Evolutionary conservation across 1,140 invertebrate genomes (phyloP).

Genomic region (Chironomus tepperi): DNA sequence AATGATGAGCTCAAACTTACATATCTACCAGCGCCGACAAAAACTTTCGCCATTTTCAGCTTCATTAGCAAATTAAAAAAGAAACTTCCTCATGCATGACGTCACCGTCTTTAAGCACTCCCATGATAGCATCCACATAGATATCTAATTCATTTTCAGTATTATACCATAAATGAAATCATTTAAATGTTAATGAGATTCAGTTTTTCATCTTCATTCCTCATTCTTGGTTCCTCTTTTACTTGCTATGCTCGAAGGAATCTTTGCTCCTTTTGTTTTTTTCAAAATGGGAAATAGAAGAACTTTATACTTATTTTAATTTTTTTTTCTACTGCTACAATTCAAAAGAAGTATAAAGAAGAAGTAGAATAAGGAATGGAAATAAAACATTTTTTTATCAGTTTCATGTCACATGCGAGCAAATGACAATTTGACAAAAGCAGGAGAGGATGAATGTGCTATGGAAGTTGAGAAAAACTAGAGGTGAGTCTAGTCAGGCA

Average conservation of each 20-base stretch:
- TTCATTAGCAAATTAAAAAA: slow-evolving; percentile 17
- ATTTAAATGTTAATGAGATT: slow-evolving; percentile 24
- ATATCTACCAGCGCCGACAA: too few species aligned
- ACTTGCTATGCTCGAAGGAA: not conserved
- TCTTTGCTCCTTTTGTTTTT: too few species aligned
- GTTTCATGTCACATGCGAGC: not conserved
- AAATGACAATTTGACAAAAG: not conserved
- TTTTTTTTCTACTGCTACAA: too few species aligned
- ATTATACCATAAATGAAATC: not conserved
- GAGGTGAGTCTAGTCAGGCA: not conserved
- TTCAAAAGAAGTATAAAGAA: not conserved
- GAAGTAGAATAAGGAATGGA: not conserved
- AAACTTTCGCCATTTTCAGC: slow-evolving; percentile 1
- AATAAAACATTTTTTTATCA: slow-evolving; percentile 8
- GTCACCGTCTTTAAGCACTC: not conserved
- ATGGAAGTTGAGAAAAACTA: not conserved
- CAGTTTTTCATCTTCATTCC: not conserved
- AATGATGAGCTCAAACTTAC: too few species aligned
- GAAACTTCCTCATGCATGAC: not conserved
- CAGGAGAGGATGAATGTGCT: too few species aligned
- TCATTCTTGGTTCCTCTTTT: not conserved
- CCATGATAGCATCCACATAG: not conserved
- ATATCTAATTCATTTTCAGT: slow-evolving; percentile 3
- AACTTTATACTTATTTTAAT: too few species aligned
- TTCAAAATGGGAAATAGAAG: too few species aligned